phyloP scores from a whole-genome alignment of 2,113 vertebrate species.

The Boulengeromyrus knoepffleri region DNA sequence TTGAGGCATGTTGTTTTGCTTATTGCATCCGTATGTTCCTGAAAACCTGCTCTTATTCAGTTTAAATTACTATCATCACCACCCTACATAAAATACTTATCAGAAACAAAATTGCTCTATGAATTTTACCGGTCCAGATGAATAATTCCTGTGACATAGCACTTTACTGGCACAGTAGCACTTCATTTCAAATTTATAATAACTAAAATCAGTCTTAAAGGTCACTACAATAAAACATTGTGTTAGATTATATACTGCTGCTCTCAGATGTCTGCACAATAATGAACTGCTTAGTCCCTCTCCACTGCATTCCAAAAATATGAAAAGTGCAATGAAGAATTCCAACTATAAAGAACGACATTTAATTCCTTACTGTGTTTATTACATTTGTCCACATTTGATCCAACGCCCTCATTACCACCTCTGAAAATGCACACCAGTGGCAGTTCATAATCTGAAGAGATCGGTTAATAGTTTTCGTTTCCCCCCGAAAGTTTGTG shows the following conservation, averaged over 20 bases:
- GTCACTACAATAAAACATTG: constrained; percentile 31
- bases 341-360: constrained; percentile 19
- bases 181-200: constrained; percentile 32
- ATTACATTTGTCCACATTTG: constrained; percentile 18
- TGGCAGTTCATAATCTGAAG: constrained; percentile 13
- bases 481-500: constrained; percentile 7
- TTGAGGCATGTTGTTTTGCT: background rate
- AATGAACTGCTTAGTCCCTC: constrained; percentile 21
- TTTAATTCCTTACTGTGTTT: constrained; percentile 23
- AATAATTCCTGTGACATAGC: constrained; percentile 21
- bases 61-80: constrained; percentile 17
- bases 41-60: background rate
- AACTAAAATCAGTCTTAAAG: constrained; percentile 33
- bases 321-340: constrained; percentile 18
- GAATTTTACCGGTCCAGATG: constrained; percentile 27
- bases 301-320: constrained; percentile 25
- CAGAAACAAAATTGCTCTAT: constrained; percentile 21
- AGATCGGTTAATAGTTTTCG: constrained; percentile 14
- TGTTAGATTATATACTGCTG: constrained; percentile 27
- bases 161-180: constrained; percentile 18
- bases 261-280: constrained; percentile 23
- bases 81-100: constrained; percentile 16
- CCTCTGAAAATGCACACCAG: constrained; percentile 3
- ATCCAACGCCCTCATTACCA: constrained; percentile 18
- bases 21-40: background rate